Base-by-base conservation (phyloP, 2,888 invertebrate genomes). In the Parnassius glacialis region DNA sequence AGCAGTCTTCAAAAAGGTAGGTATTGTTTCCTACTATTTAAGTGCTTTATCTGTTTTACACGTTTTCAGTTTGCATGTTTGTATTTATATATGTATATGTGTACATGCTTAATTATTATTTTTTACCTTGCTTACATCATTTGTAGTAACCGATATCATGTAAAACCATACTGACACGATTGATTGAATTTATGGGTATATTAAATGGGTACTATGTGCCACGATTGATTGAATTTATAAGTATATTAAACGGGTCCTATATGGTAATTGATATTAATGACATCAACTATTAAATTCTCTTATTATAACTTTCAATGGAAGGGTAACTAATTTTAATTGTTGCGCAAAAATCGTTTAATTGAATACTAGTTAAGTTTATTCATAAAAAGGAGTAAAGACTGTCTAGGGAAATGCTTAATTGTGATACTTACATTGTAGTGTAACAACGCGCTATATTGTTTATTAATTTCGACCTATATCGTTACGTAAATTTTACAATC, bases 1-100 rank as follows among this genome's bases (percentile, higher is more conserved):
- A 69, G 82, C 83, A 78, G 83, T 72, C 80, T 81, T 71, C 81
- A 67, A 68, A 60, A 86, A 90, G 90, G 90, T 90, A 90, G 89
- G 89, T 88, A 77, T 76, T 61, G 74, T 69, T 73, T 79, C 54
- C 55, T 56, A 70, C 68, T 59, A 59, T 51, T 50, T 10, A 12
- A 13, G 10, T 51, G 60, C 50, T 16, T 45, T 55, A n/a, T 51
- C 54, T 43, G 45, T 55, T 34, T 50, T 55, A 50, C 20, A 55
- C 20, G 5, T 54, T 55, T 5, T 59, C 10, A 51, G 13, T 60
- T 10, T 11, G 60, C 50, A 55, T 60, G 42, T 13, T 44, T 60
- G 25, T 59, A 42, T 48, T n/a, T 45, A 48, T 59, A 13, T 56
- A 56, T 56, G 11, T 56, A 13, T 56, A 50, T 60, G 48, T 59